Conservation (phyloP, 2,113 vertebrate species). For the Malurus melanocephalus region DNA sequence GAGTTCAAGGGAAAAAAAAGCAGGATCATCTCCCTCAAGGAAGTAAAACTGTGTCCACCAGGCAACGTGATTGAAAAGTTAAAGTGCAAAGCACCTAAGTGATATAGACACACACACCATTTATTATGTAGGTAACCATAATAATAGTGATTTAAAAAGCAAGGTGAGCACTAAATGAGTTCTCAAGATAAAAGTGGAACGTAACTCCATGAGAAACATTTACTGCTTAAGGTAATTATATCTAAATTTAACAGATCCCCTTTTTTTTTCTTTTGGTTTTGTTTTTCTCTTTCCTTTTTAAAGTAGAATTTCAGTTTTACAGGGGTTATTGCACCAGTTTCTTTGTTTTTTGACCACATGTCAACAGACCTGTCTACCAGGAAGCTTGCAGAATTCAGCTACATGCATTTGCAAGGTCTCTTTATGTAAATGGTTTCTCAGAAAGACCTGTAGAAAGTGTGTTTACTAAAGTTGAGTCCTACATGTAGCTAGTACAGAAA, state of each 20-base stretch:
- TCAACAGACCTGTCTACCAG: not conserved
- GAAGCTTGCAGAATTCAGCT: not conserved
- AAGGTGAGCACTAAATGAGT: not conserved
- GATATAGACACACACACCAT: not conserved
- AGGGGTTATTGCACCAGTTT: not conserved
- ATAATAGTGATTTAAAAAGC: not conserved
- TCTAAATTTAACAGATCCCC: not conserved
- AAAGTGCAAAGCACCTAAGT: not conserved
- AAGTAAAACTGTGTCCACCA: not conserved
- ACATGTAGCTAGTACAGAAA: not conserved
- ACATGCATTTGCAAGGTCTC: not conserved
- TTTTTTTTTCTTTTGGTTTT: not conserved
- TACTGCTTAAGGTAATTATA: not conserved
- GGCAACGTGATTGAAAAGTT: not conserved
- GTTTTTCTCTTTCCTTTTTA: not conserved
- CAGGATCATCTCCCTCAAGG: not conserved
- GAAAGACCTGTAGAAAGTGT: not conserved
- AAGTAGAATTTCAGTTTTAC: not conserved
- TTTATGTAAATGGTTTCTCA: not conserved
- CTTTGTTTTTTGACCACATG: not conserved
- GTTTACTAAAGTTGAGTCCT: not conserved
- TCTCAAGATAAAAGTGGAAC: not conserved
- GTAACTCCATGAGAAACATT: not conserved
- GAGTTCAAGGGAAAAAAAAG: not conserved
- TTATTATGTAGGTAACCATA: not conserved